Percentiles rank a stretch among this genome's conserved stretches.
Conservation (phyloP, 2,888 invertebrate genomes). For the Cephus pulcher region DNA sequence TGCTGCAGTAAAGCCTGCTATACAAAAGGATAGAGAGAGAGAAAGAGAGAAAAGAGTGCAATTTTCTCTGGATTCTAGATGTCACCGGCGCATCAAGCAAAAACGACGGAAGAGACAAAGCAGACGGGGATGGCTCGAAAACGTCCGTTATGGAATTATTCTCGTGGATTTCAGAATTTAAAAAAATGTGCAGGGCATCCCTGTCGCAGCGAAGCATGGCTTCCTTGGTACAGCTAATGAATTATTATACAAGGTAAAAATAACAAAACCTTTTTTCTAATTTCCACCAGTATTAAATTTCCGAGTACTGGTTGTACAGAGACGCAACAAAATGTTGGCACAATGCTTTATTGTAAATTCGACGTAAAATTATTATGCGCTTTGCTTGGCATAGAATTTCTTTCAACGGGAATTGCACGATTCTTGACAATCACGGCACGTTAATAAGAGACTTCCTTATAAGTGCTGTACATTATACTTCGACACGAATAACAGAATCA, state of each 20-base stretch:
- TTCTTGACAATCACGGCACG: neutral
- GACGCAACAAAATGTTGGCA: neutral
- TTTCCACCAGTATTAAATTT: neutral
- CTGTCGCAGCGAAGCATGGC: slow-evolving; percentile 47
- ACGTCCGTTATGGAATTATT: slow-evolving; percentile 38
- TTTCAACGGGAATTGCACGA: neutral
- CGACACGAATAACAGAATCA: neutral
- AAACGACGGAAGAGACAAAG: slow-evolving; percentile 9
- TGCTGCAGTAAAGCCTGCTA: neutral
- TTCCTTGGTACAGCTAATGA: slow-evolving; percentile 56
- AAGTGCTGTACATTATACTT: neutral
- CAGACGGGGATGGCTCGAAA: slow-evolving; percentile 20
- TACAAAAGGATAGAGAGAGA: neutral
- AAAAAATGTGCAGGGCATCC: slow-evolving; percentile 47
- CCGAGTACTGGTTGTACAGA: neutral
- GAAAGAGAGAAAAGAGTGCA: neutral
- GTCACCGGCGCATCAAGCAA: slow-evolving; percentile 7
- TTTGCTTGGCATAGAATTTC: neutral
- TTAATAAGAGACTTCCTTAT: neutral
- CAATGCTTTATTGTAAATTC: neutral
- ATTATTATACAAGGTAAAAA: slow-evolving; percentile 57
- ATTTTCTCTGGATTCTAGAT: neutral
- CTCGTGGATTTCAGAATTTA: slow-evolving; percentile 58
- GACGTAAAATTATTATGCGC: neutral
- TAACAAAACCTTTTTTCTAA: neutral